Percentiles rank a stretch among this genome's conserved stretches.
Conservation (phyloP, 2,888 invertebrate genomes). For the Pycnomerus fuliginosus region DNA sequence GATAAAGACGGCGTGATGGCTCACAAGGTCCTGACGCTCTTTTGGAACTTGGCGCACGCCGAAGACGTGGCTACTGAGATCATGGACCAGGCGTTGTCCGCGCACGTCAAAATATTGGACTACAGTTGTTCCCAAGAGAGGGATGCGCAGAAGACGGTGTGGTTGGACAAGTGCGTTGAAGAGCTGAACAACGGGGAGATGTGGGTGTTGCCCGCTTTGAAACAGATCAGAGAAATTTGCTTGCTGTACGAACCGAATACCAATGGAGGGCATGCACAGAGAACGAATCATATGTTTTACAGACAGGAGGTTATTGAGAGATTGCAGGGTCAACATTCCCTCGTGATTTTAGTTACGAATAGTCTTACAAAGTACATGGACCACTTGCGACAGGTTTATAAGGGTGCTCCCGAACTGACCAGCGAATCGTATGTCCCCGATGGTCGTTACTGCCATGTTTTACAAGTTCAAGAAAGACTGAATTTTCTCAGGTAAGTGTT, state of each 20-base stretch:
- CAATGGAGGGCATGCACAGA: slow-evolving; percentile 56
- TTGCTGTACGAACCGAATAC: slow-evolving; percentile 86
- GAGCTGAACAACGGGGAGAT: slow-evolving; percentile 82
- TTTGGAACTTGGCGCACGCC: slow-evolving; percentile 96
- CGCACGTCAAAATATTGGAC: slow-evolving; percentile 96
- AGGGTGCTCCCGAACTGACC: slow-evolving; percentile 74
- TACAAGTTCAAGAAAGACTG: slow-evolving; percentile 91
- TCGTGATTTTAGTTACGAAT: slow-evolving; percentile 91
- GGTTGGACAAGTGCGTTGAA: slow-evolving; percentile 94
- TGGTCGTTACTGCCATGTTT: slow-evolving; percentile 85
- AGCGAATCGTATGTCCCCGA: slow-evolving; percentile 79
- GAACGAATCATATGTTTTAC: slow-evolving; percentile 60
- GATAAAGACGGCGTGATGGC: slow-evolving; percentile 99
- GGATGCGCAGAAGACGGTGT: slow-evolving; percentile 92
- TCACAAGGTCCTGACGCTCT: slow-evolving; percentile 90
- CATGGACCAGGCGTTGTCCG: slow-evolving; percentile 92
- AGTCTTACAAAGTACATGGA: slow-evolving; percentile 92
- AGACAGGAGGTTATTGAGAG: slow-evolving; percentile 71
- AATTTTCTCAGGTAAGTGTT: slow-evolving; percentile 74
- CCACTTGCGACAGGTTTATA: slow-evolving; percentile 67
- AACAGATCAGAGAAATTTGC: slow-evolving; percentile 94
- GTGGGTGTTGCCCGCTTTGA: slow-evolving; percentile 93
- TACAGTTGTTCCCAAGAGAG: slow-evolving; percentile 95
- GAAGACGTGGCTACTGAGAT: slow-evolving; percentile 96
- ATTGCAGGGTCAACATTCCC: slow-evolving; percentile 86